Evolutionary conservation across 2,113 vertebrate species (phyloP), one percentile per base, ranked within the genome.

Genomic region (Varanus salvator): DNA sequence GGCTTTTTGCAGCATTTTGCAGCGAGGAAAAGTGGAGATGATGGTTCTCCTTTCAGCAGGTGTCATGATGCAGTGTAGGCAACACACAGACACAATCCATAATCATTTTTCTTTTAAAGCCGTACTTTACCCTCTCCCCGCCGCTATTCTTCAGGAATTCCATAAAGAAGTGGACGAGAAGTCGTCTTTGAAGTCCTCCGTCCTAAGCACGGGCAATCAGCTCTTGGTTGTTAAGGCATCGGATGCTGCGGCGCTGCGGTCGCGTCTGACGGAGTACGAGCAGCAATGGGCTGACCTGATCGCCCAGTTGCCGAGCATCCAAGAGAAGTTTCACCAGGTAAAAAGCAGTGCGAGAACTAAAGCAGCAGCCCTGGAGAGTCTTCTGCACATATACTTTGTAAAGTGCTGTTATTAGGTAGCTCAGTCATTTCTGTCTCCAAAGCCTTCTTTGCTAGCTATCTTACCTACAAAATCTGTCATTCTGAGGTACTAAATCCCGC

Each of bases 261-360:
- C 97, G 75, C 96, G 93, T 74, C 93, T 99, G 93, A 94, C 96
- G 71, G 97, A 97, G 74, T 93, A 97, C 17, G 98, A 99, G 90
- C 96, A 97, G 88, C 96, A 96, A 68, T 99, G 99, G 99, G 96
- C 96, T 38, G 29, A 96, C 84, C 95, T 99, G 89, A 93, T 95
- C 75, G 90, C 93, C 1, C 95, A 97, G 0, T 93, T 98, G 11
- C 97, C 98, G 17, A 84, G 89, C 27, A 92, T 98, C 92, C 98
- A 98, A 94, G 97, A 98, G 76, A 96, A 96, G 71, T 97, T 99
- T 85, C 98, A 98, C 84, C 96, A 98, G 98, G 99, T 98, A 74
- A 95, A 94, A 48, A 90, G 54, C 89, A 91, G 88, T 31, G 89
- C 86, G 83, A 52, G 81, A 90, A 21, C 90, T 50, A 60, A 78